Evolutionary conservation across 92 coral and sea anemone genomes (phyloP).

Genomic region (Parazoanthus darwini): DNA sequence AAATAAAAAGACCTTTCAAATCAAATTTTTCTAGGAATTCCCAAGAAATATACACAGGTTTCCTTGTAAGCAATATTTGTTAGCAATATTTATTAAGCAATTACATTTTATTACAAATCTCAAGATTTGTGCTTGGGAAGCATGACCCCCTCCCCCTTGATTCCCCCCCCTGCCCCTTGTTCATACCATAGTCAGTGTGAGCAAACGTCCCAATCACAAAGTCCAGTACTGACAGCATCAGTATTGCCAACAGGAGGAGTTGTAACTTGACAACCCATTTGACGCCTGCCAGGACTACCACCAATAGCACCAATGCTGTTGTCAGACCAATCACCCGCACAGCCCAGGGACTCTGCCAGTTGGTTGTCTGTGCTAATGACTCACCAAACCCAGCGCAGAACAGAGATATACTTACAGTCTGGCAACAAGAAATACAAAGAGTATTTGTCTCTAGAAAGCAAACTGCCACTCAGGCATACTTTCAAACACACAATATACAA

Average conservation of each 20-base stretch:
- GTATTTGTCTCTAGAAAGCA: not conserved
- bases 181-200: slow-evolving; percentile 91
- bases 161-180: not conserved
- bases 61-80: too few relatives aligned
- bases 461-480: too few relatives aligned
- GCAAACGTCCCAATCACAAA: slow-evolving; percentile 98
- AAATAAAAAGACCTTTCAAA: too few relatives aligned
- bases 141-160: not conserved
- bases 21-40: too few relatives aligned
- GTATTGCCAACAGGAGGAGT: slow-evolving; percentile 86
- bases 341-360: slow-evolving; percentile 98
- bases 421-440: not conserved
- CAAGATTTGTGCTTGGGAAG: too few relatives aligned
- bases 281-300: slow-evolving; percentile 99
- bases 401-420: slow-evolving; percentile 96
- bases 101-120: too few relatives aligned
- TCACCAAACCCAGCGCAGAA: slow-evolving; percentile 99
- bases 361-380: slow-evolving; percentile 92
- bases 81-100: too few relatives aligned
- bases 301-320: slow-evolving; percentile 76
- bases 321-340: slow-evolving; percentile 90
- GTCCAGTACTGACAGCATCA: slow-evolving; percentile 90
- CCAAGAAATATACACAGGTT: too few relatives aligned
- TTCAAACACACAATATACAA: too few relatives aligned
- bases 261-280: slow-evolving; percentile 99